Conservation (phyloP, 1,140 invertebrate species). For the Drosophila carrolli region DNA sequence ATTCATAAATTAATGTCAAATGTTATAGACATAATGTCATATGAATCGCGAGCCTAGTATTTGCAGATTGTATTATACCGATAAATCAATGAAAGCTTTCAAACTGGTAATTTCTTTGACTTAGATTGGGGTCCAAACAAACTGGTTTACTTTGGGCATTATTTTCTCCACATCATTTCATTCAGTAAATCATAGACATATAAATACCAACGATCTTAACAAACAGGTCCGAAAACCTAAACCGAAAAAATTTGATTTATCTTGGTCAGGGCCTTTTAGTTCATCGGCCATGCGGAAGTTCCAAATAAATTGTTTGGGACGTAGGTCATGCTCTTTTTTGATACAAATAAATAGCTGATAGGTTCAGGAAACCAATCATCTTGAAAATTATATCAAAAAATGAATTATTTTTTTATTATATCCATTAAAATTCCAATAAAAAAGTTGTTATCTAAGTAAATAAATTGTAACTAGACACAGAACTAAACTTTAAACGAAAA, state of each 20-base stretch:
- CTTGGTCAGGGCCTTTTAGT: conserved; percentile 15
- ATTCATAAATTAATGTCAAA: too few relatives aligned
- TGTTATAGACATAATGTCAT: too few relatives aligned
- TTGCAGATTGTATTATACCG: too few relatives aligned
- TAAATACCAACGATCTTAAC: not conserved
- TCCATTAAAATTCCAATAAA: not conserved
- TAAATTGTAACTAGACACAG: not conserved
- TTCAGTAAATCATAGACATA: conserved; percentile 10
- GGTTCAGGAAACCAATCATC: not conserved
- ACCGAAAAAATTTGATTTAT: not conserved
- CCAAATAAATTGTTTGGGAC: conserved; percentile 9
- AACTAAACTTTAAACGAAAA: too few relatives aligned
- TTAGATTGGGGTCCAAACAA: not conserved
- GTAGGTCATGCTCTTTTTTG: conserved; percentile 12
- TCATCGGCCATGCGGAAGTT: conserved; percentile 36
- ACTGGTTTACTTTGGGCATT: conserved; percentile 1
- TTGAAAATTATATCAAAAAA: too few relatives aligned
- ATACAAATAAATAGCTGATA: not conserved
- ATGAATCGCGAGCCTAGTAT: too few relatives aligned
- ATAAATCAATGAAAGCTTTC: too few relatives aligned
- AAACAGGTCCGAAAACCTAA: conserved; percentile 22
- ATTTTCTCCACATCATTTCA: not conserved
- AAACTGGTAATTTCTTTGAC: not conserved
- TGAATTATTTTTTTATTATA: not conserved
- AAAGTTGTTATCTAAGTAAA: too few relatives aligned